Evolutionary conservation across 1,140 invertebrate genomes (phyloP), one percentile per base, ranked within the genome.

Genomic region (Dendrolimus kikuchii): DNA sequence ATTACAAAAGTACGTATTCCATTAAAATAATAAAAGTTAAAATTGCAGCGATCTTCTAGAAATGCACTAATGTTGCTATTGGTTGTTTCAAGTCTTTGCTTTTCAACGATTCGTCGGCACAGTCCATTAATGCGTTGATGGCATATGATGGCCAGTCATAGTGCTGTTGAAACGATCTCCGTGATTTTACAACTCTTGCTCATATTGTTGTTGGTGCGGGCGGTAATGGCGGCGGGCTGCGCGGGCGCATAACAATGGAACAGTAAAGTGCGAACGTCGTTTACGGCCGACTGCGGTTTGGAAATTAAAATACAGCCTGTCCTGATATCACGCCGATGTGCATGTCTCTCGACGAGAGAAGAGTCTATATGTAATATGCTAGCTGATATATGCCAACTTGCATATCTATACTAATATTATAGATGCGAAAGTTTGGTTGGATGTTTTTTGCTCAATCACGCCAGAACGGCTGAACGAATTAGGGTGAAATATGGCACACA

Each of bases 261-360:
- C 76, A 70, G 71, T 80, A 81, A 81, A 83, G 70, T 72, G 71
- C 68, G 66, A 73, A 71, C 67, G 70, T 74, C 76, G 71, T 81
- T 81, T 81, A 80, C 73, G 53, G 62, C 67, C 51, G 55, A 46
- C 64, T 80, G 81, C 72, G 81, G 81, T 84, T 84, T 74, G 66
- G 75, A 80, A 84, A 84, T 84, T 84, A 84, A 81, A 84, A 84
- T 80, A 65, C 57, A 61, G 64, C 71, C 71, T 68, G 66, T 63
- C 57, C 72, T 71, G 74, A 76, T 75, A 51, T 39, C 42, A 51
- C 23, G 23, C 23, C 23, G 23, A 23, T 23, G 23, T 23, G 23
- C 23, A 23, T 23, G 23, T 23, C 23, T 23, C 23, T 23, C 23
- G 23, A 23, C 3, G 23, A 23, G 23, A 45, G 50, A 45, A 23